phyloP scores from a whole-genome alignment of 2,797 vertebrate species.

The Podarcis siculus region DNA sequence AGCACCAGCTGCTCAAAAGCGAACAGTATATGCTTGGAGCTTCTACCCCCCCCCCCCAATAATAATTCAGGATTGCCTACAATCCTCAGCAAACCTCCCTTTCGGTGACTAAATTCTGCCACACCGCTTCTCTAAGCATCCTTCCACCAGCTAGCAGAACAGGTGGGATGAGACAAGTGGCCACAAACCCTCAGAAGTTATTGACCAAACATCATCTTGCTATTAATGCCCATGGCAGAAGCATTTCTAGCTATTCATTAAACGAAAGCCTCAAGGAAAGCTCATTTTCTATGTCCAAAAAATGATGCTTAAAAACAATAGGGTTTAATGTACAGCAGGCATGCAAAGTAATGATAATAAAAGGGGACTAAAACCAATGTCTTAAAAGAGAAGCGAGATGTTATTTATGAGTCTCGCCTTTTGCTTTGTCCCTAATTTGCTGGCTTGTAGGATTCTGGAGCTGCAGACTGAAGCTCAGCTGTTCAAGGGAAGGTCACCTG shows the following conservation, averaged over 20 bases:
- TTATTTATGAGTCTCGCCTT: background rate
- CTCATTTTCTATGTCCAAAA: background rate
- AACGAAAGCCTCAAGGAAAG: background rate
- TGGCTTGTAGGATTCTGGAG: conserved; percentile 20
- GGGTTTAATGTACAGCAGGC: background rate
- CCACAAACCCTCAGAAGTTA: background rate
- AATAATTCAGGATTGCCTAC: background rate
- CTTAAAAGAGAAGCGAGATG: background rate
- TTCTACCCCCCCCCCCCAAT: too few relatives aligned
- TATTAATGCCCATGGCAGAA: background rate
- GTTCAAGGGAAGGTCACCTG: conserved; percentile 35
- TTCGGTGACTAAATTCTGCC: background rate
- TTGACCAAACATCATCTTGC: background rate
- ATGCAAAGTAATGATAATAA: background rate
- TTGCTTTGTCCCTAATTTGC: conserved; percentile 12
- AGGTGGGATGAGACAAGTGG: background rate
- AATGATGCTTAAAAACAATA: background rate
- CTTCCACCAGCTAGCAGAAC: background rate
- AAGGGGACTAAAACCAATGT: too few relatives aligned
- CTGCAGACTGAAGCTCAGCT: conserved; percentile 31
- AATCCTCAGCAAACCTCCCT: background rate
- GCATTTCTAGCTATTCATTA: background rate
- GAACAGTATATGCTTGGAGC: background rate
- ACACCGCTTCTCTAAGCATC: background rate
- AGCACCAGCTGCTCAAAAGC: background rate